Evolutionary conservation across 2,113 vertebrate genomes (phyloP).

Genomic region (Corydoras maculifer): DNA sequence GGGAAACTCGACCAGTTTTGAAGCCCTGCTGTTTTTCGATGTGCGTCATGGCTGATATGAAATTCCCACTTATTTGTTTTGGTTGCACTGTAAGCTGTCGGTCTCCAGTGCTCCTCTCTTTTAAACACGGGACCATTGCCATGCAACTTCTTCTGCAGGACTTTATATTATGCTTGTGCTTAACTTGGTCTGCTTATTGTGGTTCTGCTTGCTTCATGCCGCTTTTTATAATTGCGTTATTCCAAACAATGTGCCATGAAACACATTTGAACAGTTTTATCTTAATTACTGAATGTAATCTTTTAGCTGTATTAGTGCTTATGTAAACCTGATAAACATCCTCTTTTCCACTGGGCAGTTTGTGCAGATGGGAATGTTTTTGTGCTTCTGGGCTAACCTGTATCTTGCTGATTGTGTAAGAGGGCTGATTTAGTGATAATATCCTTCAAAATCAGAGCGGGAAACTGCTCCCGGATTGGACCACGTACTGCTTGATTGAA

Average conservation of each 20-base stretch:
- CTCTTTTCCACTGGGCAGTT: background rate
- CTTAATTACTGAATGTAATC: too few relatives aligned
- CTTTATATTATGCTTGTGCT: background rate
- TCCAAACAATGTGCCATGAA: background rate
- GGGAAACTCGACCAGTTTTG: background rate
- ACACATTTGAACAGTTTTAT: background rate
- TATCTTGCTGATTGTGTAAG: background rate
- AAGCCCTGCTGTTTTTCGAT: conserved; percentile 7
- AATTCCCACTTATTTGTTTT: conserved; percentile 42
- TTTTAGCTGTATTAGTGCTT: too few relatives aligned
- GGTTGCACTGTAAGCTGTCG: conserved; percentile 6
- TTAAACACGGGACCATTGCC: background rate
- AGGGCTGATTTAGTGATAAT: background rate
- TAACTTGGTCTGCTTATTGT: background rate
- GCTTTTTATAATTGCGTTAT: background rate
- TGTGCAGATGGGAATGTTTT: conserved; percentile 3
- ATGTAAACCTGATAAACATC: too few relatives aligned
- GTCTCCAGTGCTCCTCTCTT: background rate
- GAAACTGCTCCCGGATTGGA: background rate
- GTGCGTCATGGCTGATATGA: conserved; percentile 34
- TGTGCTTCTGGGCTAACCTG: background rate
- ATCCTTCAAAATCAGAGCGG: background rate
- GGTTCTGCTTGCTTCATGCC: background rate
- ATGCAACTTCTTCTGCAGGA: too few relatives aligned
- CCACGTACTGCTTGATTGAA: background rate